phyloP scores from a whole-genome alignment of 2,888 invertebrate species.

The Lepidocyrtoides sp. region DNA sequence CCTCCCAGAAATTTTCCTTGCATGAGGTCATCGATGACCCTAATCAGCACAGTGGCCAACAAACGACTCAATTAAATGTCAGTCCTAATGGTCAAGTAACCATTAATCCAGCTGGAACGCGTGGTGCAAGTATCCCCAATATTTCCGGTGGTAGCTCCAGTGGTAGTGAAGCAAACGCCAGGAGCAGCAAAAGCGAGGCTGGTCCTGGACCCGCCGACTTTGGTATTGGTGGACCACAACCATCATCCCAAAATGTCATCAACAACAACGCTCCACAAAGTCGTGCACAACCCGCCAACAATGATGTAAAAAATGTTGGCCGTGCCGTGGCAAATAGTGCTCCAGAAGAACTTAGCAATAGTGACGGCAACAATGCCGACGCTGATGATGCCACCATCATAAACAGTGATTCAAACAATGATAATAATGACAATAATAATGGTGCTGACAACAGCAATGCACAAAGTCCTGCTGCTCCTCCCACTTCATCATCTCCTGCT shows the following conservation, averaged over 20 bases:
- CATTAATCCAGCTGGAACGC: conserved; percentile 46
- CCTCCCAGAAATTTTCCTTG: conserved; percentile 63
- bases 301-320: not conserved
- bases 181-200: not conserved
- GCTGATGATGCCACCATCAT: not conserved
- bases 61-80: conserved; percentile 45
- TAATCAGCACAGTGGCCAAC: conserved; percentile 42
- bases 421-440: not conserved
- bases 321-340: not conserved
- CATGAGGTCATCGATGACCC: conserved; percentile 53
- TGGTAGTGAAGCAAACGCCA: not conserved
- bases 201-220: conserved; percentile 43
- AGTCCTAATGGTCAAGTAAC: conserved; percentile 16
- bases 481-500: not conserved
- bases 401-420: conserved; percentile 1
- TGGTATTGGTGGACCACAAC: conserved; percentile 51
- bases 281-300: not conserved
- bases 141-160: not conserved
- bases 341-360: not conserved
- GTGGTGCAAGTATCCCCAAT: conserved; percentile 39
- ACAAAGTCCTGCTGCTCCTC: conserved; percentile 21
- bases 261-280: not conserved
- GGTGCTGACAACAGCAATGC: conserved; percentile 32
- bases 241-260: conserved; percentile 32
- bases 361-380: conserved; percentile 2